Percentiles rank a stretch among this genome's conserved stretches.
These are phyloP conservation scores for Bombyx huttoni DNA, from an alignment of 2,888 invertebrate genomes.

Conservation along the genomic window DNA sequence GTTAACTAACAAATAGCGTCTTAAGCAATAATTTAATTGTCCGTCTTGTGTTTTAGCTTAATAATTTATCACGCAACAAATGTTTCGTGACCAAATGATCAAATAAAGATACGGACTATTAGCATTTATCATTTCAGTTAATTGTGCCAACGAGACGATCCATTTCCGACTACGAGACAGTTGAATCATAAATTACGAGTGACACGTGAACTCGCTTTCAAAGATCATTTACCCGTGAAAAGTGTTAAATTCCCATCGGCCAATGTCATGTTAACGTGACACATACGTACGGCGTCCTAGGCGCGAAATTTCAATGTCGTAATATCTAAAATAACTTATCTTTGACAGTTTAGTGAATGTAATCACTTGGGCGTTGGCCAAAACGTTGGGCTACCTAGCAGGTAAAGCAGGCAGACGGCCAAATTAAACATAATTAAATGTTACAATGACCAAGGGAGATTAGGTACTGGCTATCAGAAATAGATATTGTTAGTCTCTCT, in stretches of 20 bases:
- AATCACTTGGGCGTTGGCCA: constrained; percentile 57
- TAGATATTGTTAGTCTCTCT: constrained; percentile 17
- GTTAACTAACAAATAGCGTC: too few relatives aligned
- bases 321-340: constrained; percentile 68
- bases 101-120: not conserved
- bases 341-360: constrained; percentile 69
- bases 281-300: constrained; percentile 29
- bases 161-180: not conserved
- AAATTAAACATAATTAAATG: constrained; percentile 66
- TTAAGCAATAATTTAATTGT: too few relatives aligned
- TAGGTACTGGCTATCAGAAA: constrained; percentile 27
- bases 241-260: constrained; percentile 10
- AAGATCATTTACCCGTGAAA: too few relatives aligned
- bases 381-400: constrained; percentile 53
- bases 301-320: constrained; percentile 57
- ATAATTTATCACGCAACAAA: not conserved
- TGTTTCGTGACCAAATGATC: not conserved
- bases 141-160: not conserved
- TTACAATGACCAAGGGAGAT: constrained; percentile 58
- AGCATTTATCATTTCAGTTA: not conserved
- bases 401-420: constrained; percentile 64
- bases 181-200: not conserved
- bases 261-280: constrained; percentile 33
- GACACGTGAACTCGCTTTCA: too few relatives aligned
- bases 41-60: not conserved